Base-by-base conservation (phyloP, 35 echinoderm and acorn worm species). In the Lytechinus variegatus region DNA sequence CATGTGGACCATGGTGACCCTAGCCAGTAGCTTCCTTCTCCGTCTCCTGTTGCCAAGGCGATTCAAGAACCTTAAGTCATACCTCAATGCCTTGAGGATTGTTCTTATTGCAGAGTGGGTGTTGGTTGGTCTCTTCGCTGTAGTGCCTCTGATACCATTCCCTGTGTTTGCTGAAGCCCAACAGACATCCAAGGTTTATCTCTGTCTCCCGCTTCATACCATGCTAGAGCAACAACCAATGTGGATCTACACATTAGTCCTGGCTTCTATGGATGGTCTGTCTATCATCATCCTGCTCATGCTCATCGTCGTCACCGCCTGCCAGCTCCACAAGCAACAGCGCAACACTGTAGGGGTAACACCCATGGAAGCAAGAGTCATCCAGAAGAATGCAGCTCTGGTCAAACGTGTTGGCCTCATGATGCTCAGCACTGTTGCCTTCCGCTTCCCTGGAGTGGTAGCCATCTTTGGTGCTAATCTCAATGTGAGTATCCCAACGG, bases 341-440 rank as follows among this genome's bases (percentile, higher is more conserved):
- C 94, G 94, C 8, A 56, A 61, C 6, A 61, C 53, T 9, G 94
- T 44, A 27, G 60, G 60, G 44, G 94, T 94, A 2, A 96, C 94
- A 51, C 96, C 96, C 44, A 96, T 96, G 96, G 94, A 96, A 87
- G 96, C 94, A 1, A 94, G 96, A 28, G 86, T 96, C 54, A 91
- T 95, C 54, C 29, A 87, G 55, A 96, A 96, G 56, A 96, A 96
- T 13, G 89, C 96, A 1, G 61, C 94, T 52, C 96, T 95, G 19
- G 94, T 96, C 53, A 96, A 96, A 87, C 94, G 96, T 14, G 52
- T 95, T 28, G 94, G 86, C 27, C 93, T 94, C 54, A 55, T 95
- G 21, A 95, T 95, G 94, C 94, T 96, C 27, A 94, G 96, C 33
- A 92, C 53, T 10, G 96, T 87, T 14, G 24, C 94, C 13, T 96